phyloP scores from a whole-genome alignment of 2,113 vertebrate genomes.

The Empidonax alnorum region DNA sequence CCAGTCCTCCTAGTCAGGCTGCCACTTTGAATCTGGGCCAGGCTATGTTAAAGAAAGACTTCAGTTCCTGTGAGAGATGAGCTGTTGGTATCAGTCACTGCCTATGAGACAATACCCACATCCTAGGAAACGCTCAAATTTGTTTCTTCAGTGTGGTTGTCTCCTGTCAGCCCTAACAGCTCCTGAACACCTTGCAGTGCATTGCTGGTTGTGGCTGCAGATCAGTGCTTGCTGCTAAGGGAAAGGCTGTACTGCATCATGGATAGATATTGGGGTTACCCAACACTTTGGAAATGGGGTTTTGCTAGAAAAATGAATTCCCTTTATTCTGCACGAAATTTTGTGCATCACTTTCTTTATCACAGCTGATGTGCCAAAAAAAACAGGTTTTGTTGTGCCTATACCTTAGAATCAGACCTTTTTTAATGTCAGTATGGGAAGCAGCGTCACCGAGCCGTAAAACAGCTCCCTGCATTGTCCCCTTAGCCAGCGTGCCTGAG shows the following conservation, averaged over 20 bases:
- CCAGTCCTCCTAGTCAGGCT: not conserved
- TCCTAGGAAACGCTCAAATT: not conserved
- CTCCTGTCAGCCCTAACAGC: not conserved
- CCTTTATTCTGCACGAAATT: not conserved
- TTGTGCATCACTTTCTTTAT: not conserved
- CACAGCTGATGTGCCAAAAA: not conserved
- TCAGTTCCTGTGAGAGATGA: not conserved
- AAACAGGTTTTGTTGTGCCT: not conserved
- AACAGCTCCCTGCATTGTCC: conserved; percentile 19
- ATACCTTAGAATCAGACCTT: not conserved
- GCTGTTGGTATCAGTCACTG: not conserved
- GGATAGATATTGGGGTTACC: not conserved
- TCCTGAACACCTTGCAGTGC: not conserved
- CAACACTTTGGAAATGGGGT: not conserved
- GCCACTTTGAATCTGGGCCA: conserved; percentile 36
- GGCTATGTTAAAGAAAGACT: not conserved
- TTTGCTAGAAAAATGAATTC: conserved; percentile 2
- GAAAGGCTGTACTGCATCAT: not conserved
- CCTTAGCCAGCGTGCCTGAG: conserved; percentile 4
- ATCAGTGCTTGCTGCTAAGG: not conserved
- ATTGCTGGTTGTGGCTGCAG: not conserved
- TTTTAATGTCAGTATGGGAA: not conserved
- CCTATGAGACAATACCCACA: not conserved
- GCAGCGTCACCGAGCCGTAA: not conserved
- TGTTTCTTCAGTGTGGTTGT: not conserved